Conservation (phyloP, 2,797 vertebrate species). For the Cryptoprocta ferox region DNA sequence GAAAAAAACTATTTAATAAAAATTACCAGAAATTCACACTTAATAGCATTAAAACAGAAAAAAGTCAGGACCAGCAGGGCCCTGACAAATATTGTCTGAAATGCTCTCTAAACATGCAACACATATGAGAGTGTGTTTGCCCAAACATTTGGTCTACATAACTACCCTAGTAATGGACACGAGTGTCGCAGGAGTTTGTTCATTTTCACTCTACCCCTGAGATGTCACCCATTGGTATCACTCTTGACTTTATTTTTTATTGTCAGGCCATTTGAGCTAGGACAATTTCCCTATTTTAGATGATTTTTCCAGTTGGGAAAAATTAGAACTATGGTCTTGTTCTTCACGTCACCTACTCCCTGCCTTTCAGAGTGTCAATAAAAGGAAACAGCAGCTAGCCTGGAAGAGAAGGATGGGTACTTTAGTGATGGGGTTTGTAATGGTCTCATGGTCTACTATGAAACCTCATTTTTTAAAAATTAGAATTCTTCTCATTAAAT, state of each 20-base stretch:
- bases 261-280: background rate
- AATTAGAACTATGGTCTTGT: background rate
- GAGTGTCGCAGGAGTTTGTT: background rate
- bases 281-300: background rate
- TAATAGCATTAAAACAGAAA: background rate
- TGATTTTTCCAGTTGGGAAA: background rate
- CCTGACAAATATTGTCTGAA: background rate
- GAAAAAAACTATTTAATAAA: slow-evolving; percentile 39
- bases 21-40: background rate
- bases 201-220: background rate
- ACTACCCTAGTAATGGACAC: background rate
- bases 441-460: background rate
- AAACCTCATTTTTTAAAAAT: background rate
- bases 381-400: background rate
- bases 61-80: background rate
- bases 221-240: background rate
- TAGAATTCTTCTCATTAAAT: background rate
- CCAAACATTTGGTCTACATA: background rate
- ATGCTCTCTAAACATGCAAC: background rate
- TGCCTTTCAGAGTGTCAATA: background rate
- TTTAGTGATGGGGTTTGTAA: background rate
- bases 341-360: background rate
- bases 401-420: background rate
- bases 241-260: background rate
- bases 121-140: background rate